A percentile compares a stretch with the other conserved stretches of the same genome.
phyloP scores from a whole-genome alignment of 1,140 invertebrate species.

The Drosophila persimilis region DNA sequence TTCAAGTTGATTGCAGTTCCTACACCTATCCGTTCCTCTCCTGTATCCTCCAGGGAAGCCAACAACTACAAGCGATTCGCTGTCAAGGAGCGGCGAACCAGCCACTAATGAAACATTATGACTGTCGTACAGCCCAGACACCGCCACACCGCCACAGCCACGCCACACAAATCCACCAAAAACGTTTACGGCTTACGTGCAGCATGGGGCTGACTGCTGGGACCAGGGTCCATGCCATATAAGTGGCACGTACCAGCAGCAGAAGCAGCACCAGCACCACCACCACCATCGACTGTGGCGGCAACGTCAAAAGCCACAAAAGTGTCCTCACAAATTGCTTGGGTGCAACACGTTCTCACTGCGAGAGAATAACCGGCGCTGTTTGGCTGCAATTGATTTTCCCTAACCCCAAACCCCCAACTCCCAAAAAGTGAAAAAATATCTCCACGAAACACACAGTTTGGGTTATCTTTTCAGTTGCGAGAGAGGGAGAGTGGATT shows the following conservation, averaged over 20 bases:
- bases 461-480: background rate
- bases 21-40: background rate
- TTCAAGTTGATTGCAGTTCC: constrained; percentile 20
- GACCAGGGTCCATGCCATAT: constrained; percentile 49
- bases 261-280: background rate
- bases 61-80: constrained; percentile 7
- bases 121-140: constrained; percentile 49
- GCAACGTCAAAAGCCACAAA: constrained; percentile 54
- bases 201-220: constrained; percentile 49
- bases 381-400: constrained; percentile 70
- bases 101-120: constrained; percentile 78
- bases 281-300: background rate
- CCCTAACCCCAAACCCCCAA: background rate
- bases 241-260: constrained; percentile 67
- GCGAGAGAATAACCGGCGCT: constrained; percentile 9
- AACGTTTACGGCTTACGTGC: constrained; percentile 79
- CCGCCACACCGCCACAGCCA: constrained; percentile 25
- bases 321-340: constrained; percentile 63
- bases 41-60: background rate
- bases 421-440: background rate
- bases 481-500: background rate
- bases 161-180: constrained; percentile 75
- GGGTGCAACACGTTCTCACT: constrained; percentile 60
- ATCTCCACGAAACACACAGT: background rate
- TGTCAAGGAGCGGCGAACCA: constrained; percentile 45